These are phyloP conservation scores for Tragopan temminckii DNA, from an alignment of 2,797 vertebrate genomes.

Conservation along the genomic window DNA sequence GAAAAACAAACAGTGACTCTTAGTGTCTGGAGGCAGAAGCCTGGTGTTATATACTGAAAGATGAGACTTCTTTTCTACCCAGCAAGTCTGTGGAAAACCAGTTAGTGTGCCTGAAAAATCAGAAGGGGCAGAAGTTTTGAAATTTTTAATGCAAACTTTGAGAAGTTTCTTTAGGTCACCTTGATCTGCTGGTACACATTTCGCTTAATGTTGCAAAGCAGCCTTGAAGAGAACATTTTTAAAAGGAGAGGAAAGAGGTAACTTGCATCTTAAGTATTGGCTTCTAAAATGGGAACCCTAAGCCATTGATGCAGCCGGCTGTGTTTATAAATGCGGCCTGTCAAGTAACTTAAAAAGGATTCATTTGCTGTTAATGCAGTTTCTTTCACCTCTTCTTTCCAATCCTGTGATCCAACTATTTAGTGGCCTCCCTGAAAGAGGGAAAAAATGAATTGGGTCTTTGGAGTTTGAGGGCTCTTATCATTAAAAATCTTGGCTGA, in stretches of 20 bases:
- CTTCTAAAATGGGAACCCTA: neutral
- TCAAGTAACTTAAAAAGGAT: neutral
- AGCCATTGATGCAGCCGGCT: accelerated
- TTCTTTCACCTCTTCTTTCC: neutral
- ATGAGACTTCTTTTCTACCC: neutral
- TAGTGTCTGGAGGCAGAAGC: neutral
- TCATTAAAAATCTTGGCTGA: neutral
- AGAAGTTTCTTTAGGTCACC: neutral
- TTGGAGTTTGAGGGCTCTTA: neutral
- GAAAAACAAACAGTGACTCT: neutral
- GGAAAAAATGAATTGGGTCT: neutral
- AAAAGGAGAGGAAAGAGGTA: neutral
- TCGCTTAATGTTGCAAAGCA: neutral
- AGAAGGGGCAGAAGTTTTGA: neutral
- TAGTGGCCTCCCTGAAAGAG: neutral
- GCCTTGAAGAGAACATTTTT: neutral
- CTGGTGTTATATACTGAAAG: neutral
- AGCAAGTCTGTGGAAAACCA: neutral
- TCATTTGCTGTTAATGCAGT: neutral
- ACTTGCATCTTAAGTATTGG: neutral
- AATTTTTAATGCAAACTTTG: neutral
- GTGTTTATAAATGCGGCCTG: neutral
- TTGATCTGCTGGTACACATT: neutral
- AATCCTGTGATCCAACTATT: accelerated
- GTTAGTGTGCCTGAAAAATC: neutral